Percentiles rank a stretch among this genome's conserved stretches.
Evolutionary conservation across 2,797 vertebrate genomes (phyloP).

Genomic region (Phaenicophaeus curvirostris): DNA sequence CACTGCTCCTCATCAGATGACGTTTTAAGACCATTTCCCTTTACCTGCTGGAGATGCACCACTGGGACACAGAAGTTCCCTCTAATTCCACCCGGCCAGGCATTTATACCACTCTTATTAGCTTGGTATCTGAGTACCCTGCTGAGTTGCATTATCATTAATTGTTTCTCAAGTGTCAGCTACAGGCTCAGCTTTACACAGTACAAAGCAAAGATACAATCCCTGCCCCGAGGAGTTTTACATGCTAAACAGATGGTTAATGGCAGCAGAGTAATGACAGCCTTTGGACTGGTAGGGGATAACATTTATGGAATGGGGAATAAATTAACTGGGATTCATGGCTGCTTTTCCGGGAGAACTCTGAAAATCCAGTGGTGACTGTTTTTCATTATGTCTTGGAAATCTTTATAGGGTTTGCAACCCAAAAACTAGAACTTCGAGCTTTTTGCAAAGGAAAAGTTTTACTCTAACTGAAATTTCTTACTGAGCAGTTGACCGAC

Average conservation of each 20-base stretch:
- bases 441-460: neutral
- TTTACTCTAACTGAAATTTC: neutral
- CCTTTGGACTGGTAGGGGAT: conserved; percentile 14
- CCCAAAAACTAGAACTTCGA: neutral
- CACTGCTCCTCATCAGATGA: neutral
- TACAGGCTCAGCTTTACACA: conserved; percentile 32
- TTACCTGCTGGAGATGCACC: conserved; percentile 33
- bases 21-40: conserved; percentile 24
- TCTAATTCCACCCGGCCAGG: conserved; percentile 55
- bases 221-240: conserved; percentile 51
- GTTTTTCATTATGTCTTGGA: neutral
- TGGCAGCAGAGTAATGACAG: conserved; percentile 27
- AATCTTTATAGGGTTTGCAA: neutral
- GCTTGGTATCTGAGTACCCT: conserved; percentile 32
- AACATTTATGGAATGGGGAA: conserved; percentile 26
- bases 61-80: conserved; percentile 26
- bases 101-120: conserved; percentile 60
- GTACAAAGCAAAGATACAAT: conserved; percentile 48
- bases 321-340: neutral
- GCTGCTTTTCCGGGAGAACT: neutral
- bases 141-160: conserved; percentile 58
- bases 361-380: neutral
- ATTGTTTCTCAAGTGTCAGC: conserved; percentile 66
- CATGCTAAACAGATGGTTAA: conserved; percentile 64
- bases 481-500: neutral